Conservation (phyloP, 23 tunicate genomes). For the Oikopleura vanhoeffeni region DNA sequence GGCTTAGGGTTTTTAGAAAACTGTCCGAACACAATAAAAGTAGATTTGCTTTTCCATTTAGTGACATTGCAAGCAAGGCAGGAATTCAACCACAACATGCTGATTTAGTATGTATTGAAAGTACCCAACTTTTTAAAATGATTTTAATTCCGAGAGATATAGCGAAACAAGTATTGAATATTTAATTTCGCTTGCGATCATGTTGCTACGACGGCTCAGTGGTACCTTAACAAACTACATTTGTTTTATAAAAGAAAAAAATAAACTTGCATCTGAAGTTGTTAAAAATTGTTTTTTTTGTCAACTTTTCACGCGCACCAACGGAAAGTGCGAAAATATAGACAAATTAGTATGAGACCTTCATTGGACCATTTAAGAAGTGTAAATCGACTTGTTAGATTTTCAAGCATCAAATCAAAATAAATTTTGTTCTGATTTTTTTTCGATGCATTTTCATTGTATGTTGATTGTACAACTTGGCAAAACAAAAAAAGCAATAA, state of each 20-base stretch:
- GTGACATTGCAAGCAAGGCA: too few species aligned
- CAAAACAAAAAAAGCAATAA: background rate
- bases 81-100: too few species aligned
- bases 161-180: background rate
- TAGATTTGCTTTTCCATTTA: too few species aligned
- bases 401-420: background rate
- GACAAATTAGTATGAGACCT: background rate
- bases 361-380: background rate
- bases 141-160: background rate
- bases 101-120: background rate
- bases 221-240: background rate
- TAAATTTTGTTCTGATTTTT: background rate
- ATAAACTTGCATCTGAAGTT: background rate
- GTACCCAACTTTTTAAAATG: background rate
- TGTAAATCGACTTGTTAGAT: background rate
- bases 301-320: background rate
- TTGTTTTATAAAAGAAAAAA: background rate
- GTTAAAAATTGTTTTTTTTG: background rate
- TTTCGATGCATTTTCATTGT: background rate
- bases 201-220: background rate
- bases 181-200: background rate
- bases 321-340: background rate
- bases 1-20: too few species aligned
- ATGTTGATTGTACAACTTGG: background rate
- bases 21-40: too few species aligned